Base-by-base conservation (phyloP, 2,113 vertebrate species). In the Acinonyx jubatus region DNA sequence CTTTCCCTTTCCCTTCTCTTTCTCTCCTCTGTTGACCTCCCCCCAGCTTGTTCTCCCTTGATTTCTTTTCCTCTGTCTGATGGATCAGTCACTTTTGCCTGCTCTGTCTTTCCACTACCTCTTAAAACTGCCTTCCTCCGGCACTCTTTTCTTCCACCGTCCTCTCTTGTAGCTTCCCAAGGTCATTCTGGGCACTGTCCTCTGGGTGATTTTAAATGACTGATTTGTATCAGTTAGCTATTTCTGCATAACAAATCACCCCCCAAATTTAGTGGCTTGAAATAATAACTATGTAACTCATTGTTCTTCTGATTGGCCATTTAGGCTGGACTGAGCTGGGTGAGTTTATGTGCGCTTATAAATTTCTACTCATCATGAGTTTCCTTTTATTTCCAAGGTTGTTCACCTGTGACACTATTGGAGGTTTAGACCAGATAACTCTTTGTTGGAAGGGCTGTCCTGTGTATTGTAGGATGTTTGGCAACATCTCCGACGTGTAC, bases 81-180 rank as follows among this genome's bases (percentile, higher is more conserved):
- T 0, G 0, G 16, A 5, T 36, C 7, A 21, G 7, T 36, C 27
- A 36, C 16, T 31, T 33, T 21, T 36, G 3, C 3, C 25, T 18
- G 29, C 74, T 93, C 18, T 45, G 14, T 71, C 41, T 48, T 2
- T 74, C 36, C 11, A 55, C 36, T 57, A 29, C 12, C 29, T 33
- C 38, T 85, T 27, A 73, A 55, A 57, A 48, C 36, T 31, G 13
- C 18, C 29, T 63, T 52, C 79, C 2, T 1, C 36, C 27, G 25
- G 2, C 2, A 0, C 9, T 23, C 36, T 0, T 3, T n/a, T 36
- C 6, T 45, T 85, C 36, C 45, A 14, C 18, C 3, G 61, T 73
- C 10, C 18, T 48, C 3, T 68, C 55, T 23, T 27, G 41, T 48
- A 19, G 21, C 8, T 19, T 48, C 18, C 18, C 4, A 7, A 61